Conservation (phyloP, 2,797 vertebrate species). For the Leptoclinus maculatus region DNA sequence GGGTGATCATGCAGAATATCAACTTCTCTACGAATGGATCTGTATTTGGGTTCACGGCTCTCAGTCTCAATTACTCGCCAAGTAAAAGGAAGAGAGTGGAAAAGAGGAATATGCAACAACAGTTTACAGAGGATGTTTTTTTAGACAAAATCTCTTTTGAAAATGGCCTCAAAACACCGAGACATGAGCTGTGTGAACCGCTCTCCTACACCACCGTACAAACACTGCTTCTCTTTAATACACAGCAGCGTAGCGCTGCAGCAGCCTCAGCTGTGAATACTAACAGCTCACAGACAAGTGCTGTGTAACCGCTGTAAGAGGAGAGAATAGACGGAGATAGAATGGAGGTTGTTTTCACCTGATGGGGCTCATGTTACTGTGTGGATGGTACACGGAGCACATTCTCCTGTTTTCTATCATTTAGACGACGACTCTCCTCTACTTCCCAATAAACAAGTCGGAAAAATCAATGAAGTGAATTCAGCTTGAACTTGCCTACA, state of each 20-base stretch:
- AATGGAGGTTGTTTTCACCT: slow-evolving; percentile 19
- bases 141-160: slow-evolving; percentile 24
- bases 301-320: slow-evolving; percentile 45
- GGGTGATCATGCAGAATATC: slow-evolving; percentile 35
- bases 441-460: slow-evolving; percentile 29
- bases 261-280: slow-evolving; percentile 73
- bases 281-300: slow-evolving; percentile 60
- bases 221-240: slow-evolving; percentile 52
- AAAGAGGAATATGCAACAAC: slow-evolving; percentile 22
- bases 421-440: slow-evolving; percentile 2
- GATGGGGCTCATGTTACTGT: neutral
- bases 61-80: slow-evolving; percentile 20
- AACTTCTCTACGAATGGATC: slow-evolving; percentile 21
- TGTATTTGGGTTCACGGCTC: slow-evolving; percentile 34
- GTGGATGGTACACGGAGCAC: neutral
- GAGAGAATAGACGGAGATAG: slow-evolving; percentile 2
- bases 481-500: neutral
- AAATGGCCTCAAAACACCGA: slow-evolving; percentile 34
- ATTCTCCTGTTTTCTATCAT: neutral
- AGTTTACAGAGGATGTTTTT: slow-evolving; percentile 14
- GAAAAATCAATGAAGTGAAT: slow-evolving; percentile 49
- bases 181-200: slow-evolving; percentile 30
- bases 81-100: slow-evolving; percentile 7
- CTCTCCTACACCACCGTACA: slow-evolving; percentile 36
- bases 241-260: slow-evolving; percentile 61